These are phyloP conservation scores for Mythimna pallens DNA, from an alignment of 2,888 invertebrate genomes.

Conservation along the genomic window DNA sequence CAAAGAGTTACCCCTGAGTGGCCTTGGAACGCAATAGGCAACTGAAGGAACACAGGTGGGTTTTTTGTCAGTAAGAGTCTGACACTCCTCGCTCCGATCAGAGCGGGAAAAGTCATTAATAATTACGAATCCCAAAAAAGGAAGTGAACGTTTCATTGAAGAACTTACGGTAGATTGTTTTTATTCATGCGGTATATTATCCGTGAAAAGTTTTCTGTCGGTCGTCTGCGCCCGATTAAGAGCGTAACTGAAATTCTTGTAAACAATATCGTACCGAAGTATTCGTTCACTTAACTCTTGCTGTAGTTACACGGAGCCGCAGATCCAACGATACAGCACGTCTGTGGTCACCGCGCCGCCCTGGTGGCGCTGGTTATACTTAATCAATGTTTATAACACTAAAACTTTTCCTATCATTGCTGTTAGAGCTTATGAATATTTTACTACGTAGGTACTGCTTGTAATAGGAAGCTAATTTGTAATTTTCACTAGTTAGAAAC, in stretches of 20 bases:
- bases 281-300: constrained; percentile 48
- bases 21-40: too few species aligned
- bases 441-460: constrained; percentile 35
- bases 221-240: not conserved
- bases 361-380: constrained; percentile 38
- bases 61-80: too few species aligned
- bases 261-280: constrained; percentile 51
- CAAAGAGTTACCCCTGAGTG: too few species aligned
- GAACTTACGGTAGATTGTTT: too few species aligned
- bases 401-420: constrained; percentile 61
- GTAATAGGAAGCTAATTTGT: constrained; percentile 54
- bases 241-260: constrained; percentile 61
- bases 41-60: too few species aligned
- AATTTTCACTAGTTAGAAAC: constrained; percentile 44
- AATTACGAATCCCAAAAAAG: too few species aligned
- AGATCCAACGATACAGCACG: constrained; percentile 58
- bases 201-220: not conserved
- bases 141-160: not conserved
- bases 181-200: not conserved
- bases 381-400: constrained; percentile 57
- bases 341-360: constrained; percentile 34
- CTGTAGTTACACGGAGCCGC: constrained; percentile 35
- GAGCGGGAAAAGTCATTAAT: too few species aligned
- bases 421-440: constrained; percentile 58
- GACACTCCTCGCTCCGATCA: too few species aligned